These are phyloP conservation scores for Acrossocheilus fasciatus DNA, from an alignment of 2,797 vertebrate species.

Conservation along the genomic window DNA sequence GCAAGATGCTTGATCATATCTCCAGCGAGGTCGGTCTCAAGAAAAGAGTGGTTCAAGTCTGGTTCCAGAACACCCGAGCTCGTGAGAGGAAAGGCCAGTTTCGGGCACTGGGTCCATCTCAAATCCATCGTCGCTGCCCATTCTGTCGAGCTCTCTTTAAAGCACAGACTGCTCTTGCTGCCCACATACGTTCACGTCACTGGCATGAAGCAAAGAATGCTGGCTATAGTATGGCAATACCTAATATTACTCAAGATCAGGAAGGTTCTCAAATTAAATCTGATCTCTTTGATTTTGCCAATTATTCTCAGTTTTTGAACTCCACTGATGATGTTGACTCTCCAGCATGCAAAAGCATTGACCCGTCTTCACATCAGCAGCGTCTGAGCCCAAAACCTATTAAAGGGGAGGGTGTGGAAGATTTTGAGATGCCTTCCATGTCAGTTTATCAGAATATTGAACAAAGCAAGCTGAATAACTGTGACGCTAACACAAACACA, in stretches of 20 bases:
- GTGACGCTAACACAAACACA: slow-evolving; percentile 85
- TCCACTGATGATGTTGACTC: slow-evolving; percentile 72
- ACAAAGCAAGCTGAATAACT: slow-evolving; percentile 88
- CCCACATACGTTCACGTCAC: slow-evolving; percentile 96
- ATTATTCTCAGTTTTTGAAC: slow-evolving; percentile 80
- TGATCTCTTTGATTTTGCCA: slow-evolving; percentile 81
- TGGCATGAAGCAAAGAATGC: slow-evolving; percentile 97
- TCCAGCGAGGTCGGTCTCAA: slow-evolving; percentile 97
- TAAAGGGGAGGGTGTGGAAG: slow-evolving; percentile 86
- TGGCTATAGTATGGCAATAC: slow-evolving; percentile 89
- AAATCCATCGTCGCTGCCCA: slow-evolving; percentile 95
- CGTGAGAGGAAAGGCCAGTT: slow-evolving; percentile 98
- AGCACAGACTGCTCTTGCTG: slow-evolving; percentile 96
- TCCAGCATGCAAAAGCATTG: slow-evolving; percentile 80
- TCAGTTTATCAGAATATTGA: slow-evolving; percentile 86
- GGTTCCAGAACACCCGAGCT: slow-evolving; percentile 99
- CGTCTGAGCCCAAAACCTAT: slow-evolving; percentile 85
- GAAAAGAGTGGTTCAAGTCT: slow-evolving; percentile 97
- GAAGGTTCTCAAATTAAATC: slow-evolving; percentile 83
- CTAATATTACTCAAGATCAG: slow-evolving; percentile 85
- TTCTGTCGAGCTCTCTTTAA: slow-evolving; percentile 99
- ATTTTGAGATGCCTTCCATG: slow-evolving; percentile 84
- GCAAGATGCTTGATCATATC: slow-evolving; percentile 97
- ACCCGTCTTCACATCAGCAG: slow-evolving; percentile 82
- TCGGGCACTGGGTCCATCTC: slow-evolving; percentile 90